Evolutionary conservation across 2,797 vertebrate species (phyloP), one percentile per base, ranked within the genome.

Genomic region (Enteromius trimaculatus): DNA sequence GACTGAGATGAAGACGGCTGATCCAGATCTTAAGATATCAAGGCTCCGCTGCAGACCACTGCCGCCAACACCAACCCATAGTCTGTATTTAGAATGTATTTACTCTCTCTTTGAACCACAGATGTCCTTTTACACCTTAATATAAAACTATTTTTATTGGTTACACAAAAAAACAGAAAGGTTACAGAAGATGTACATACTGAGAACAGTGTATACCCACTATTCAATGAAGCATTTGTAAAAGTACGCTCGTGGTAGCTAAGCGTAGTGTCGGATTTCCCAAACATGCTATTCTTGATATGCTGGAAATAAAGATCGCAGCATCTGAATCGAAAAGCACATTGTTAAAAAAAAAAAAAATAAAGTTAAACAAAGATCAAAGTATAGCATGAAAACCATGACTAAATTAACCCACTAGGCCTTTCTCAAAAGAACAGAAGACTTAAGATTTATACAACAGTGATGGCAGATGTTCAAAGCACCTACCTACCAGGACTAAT

Each of bases 1-100:
- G 88, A 86, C 85, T 88, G 76, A 34, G 70, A 88, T 80, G 60
- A 84, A 89, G 49, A 78, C 55, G 37, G 26, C 81, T 60, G 79
- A 84, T 84, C 39, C 60, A 83, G 79, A 64, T 84, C 74, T 60
- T 79, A 86, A 62, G 74, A 83, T 66, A 75, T 80, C 74, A 76
- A 64, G 55, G 58, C 69, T 21, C 69, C 31, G 37, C 62, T 72
- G 29, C 49, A 72, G 82, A 80, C 62, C 51, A 62, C 64, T 49
- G 39, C 51, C 34, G 80, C 81, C 74, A 77, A 83, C 60, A 68
- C 72, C 17, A 77, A 65, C 49, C 29, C 70, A 77, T 42, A 44
- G 70, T 58, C 72, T 62, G 74, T 79, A 83, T 64, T 23, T 53
- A 70, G 64, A 75, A 55, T 62, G 29, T 58, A 49, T 58, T 60